phyloP scores from a whole-genome alignment of 2,888 invertebrate genomes.

The Oscheius onirici region DNA sequence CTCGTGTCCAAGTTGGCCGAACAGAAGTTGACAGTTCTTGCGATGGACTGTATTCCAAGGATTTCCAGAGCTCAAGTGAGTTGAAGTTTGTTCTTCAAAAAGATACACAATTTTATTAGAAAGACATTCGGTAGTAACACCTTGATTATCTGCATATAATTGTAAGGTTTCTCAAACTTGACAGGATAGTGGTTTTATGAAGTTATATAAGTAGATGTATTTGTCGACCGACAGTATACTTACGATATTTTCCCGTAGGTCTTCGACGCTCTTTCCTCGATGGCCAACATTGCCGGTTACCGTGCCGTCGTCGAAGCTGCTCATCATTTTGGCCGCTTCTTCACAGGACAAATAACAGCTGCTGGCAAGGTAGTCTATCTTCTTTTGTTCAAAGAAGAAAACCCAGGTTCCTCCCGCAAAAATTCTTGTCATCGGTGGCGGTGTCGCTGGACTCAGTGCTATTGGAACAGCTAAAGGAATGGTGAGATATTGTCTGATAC shows the following conservation, averaged over 20 bases:
- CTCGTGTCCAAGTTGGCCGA: conserved; percentile 80
- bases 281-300: conserved; percentile 86
- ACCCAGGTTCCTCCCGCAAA: conserved; percentile 83
- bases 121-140: too few species aligned
- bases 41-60: conserved; percentile 88
- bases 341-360: conserved; percentile 89
- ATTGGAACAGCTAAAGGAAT: conserved; percentile 86
- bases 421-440: conserved; percentile 87
- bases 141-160: too few species aligned
- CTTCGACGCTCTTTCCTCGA: conserved; percentile 88
- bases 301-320: conserved; percentile 89
- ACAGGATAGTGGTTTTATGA: not conserved
- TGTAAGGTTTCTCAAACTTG: too few species aligned
- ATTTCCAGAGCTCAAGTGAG: conserved; percentile 83
- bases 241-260: conserved; percentile 75
- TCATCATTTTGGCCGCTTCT: conserved; percentile 88
- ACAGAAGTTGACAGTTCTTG: conserved; percentile 83
- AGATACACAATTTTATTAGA: too few species aligned
- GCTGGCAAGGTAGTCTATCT: conserved; percentile 77
- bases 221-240: not conserved
- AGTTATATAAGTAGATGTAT: not conserved
- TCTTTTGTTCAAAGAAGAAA: not conserved
- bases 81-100: too few species aligned
- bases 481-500: conserved; percentile 72
- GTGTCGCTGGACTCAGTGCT: conserved; percentile 87